Evolutionary conservation across 2,797 vertebrate genomes (phyloP), one percentile per base, ranked within the genome.

Genomic region (Chloroceryle amazona): DNA sequence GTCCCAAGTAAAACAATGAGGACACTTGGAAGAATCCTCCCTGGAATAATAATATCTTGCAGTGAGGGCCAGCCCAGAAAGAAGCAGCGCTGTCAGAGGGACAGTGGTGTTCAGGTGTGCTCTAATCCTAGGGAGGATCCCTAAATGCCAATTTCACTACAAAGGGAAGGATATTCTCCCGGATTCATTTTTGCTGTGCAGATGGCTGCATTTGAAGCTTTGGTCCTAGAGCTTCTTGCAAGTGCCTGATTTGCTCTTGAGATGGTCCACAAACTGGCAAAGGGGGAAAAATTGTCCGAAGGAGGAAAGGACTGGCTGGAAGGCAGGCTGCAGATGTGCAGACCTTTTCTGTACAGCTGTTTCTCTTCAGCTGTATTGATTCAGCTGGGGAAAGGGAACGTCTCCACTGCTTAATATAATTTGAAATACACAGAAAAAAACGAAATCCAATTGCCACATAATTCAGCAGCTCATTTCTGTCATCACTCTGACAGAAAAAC

Each of bases 391-490:
- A 26, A 66, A 61, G 33, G 6, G 49, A 76, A 83, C 13, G 52
- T 28, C 81, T 70, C 78, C 37, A 6, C 60, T 70, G 49, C 58
- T 71, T 3, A 9, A 54, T 54, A 55, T 39, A 7, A 9, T 16
- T 54, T 41, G 89, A 89, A 93, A 94, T 85, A 71, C 81, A 28
- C 26, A 41, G 73, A 26, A 28, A 57, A 63, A 76, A 84, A 82
- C n/a, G 28, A 33, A 95, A 87, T 20, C 65, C 41, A 49, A 61
- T 80, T 92, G 79, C 71, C 66, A 68, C 58, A 10, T 35, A 89
- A 85, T 54, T 81, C 96, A 94, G 85, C 47, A 62, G 87, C 70
- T 94, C 66, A 9, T 62, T 87, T 65, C 84, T 81, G 62, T 63
- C 74, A 33, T 47, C 0, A 0, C 67, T 75, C 62, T 61, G 31